Base-by-base conservation (phyloP, 2,113 vertebrate genomes). In the Tursiops truncatus region DNA sequence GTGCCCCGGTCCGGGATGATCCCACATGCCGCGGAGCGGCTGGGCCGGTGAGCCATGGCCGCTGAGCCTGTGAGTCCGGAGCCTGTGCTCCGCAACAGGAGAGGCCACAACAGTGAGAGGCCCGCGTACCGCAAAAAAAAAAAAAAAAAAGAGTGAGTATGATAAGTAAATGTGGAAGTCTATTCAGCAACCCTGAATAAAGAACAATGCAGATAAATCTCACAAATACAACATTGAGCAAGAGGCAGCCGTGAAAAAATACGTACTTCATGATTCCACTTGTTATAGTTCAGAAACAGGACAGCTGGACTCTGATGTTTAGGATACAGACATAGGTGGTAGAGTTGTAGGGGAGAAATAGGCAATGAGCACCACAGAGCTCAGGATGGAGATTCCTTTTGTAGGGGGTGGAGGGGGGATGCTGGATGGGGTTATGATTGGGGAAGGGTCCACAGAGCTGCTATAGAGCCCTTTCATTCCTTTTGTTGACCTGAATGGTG, bases 331-430 rank as follows among this genome's bases (percentile, higher is more conserved):
- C 5, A 15, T 1, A 36, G 44, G 8, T 25, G 44, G 58, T 92
- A 14, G 70, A 41, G n/a, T 18, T 28, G 0, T 36, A 58, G 18
- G 68, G n/a, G 33, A 67, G 50, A 74, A 91, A 44, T 1, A 85
- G 28, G 28, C 50, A 53, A 11, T 1, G 4, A 62, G 12, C 3
- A 10, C 58, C 31, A 3, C 8, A 68, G 68, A 15, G 70, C 70
- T 71, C 6, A 17, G 25, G 17, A n/a, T 14, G 28, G 58, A 28
- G 41, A 44, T 15, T 26, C 4, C 44, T 7, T 47, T 56, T 28
- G 2, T 25, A 11, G 33, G 50, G 15, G 17, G 2, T 1, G 11
- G n/a, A 25, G 63, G 20, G 33, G 50, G 20, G 10, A 15, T 1
- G 11, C 47, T 28, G 68, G 50, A 41, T 7, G 11, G 31, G 2